phyloP scores from a whole-genome alignment of 1,140 invertebrate species.

The Calephelis virginiensis region DNA sequence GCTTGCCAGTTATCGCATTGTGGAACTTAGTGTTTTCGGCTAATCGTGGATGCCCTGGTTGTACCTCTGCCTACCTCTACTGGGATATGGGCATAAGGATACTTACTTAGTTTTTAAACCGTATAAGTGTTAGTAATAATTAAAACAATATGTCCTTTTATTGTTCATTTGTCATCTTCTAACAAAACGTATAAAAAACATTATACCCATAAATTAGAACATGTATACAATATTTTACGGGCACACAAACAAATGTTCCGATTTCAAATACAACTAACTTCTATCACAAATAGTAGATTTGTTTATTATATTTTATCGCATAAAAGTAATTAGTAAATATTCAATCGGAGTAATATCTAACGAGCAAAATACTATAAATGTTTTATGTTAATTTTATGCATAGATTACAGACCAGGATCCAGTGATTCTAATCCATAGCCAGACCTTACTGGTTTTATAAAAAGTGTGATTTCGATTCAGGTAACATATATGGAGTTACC shows the following conservation, averaged over 20 bases:
- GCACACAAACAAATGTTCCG: slow-evolving; percentile 14
- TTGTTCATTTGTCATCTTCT: not conserved
- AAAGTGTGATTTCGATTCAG: no score
- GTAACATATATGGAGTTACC: no score
- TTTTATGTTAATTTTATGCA: slow-evolving; percentile 58
- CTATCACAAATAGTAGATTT: slow-evolving; percentile 14
- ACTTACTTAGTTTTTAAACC: no score
- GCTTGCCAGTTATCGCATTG: no score
- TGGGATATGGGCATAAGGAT: no score
- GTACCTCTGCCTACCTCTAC: no score
- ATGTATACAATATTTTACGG: slow-evolving; percentile 25
- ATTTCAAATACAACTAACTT: slow-evolving; percentile 11
- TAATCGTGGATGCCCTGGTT: no score
- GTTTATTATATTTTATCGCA: not conserved
- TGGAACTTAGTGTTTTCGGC: no score
- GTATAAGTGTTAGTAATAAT: no score
- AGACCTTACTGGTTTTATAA: no score
- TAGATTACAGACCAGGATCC: slow-evolving; percentile 24
- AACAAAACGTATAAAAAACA: not conserved
- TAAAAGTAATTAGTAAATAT: slow-evolving; percentile 24
- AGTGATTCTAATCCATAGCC: no score
- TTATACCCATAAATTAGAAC: slow-evolving; percentile 8
- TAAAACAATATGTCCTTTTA: no score
- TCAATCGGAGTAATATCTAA: slow-evolving; percentile 32
- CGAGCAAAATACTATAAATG: slow-evolving; percentile 28